These are phyloP conservation scores for Drosophila kohkoa DNA, from an alignment of 1,140 invertebrate genomes.

Conservation along the genomic window DNA sequence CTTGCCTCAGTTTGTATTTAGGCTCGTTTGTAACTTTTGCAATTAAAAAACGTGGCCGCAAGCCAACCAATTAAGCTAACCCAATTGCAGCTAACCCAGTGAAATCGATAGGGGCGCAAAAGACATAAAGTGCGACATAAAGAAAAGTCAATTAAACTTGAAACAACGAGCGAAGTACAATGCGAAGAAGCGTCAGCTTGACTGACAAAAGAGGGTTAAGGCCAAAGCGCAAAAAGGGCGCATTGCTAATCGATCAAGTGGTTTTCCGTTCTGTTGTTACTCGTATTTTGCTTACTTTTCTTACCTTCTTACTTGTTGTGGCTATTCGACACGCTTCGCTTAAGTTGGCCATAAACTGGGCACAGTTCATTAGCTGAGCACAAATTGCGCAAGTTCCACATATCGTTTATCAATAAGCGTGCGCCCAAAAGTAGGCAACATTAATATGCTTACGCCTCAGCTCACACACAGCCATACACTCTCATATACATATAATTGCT, in stretches of 20 bases:
- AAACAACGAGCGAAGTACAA: conserved; percentile 38
- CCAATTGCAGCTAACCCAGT: conserved; percentile 40
- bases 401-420: conserved; percentile 43
- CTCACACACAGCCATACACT: background rate
- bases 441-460: conserved; percentile 39
- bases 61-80: conserved; percentile 51
- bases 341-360: conserved; percentile 36
- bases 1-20: background rate
- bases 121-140: conserved; percentile 9
- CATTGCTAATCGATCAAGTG: conserved; percentile 69
- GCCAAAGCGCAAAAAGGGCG: conserved; percentile 44
- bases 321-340: conserved; percentile 18
- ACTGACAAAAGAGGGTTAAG: conserved; percentile 70
- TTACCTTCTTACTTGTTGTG: background rate
- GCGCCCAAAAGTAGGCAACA: conserved; percentile 47
- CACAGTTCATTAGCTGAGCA: conserved; percentile 57
- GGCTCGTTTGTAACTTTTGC: conserved; percentile 43
- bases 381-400: conserved; percentile 42
- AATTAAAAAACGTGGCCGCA: conserved; percentile 55
- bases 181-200: conserved; percentile 25
- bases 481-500: background rate
- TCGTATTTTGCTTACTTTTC: background rate
- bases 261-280: background rate
- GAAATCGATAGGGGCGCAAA: conserved; percentile 64
- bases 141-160: conserved; percentile 77